Evolutionary conservation across 1,140 invertebrate species (phyloP).

Genomic region (Yoshiicerus persimilis): DNA sequence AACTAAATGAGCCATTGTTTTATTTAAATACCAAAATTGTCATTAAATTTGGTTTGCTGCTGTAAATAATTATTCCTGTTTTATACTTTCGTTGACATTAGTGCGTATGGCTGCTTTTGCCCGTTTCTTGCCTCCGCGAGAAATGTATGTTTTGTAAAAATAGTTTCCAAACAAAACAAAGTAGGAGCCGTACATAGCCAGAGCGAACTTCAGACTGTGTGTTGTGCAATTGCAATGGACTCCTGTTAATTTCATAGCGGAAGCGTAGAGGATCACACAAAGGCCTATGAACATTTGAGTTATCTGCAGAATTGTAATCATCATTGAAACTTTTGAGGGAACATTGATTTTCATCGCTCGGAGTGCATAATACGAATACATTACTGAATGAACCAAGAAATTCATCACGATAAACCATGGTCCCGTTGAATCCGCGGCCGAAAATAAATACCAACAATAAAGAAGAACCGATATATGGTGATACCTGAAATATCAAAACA

Average conservation of each 20-base stretch:
- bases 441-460: background rate
- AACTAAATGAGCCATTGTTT: too few relatives aligned
- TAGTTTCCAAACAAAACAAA: background rate
- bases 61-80: too few relatives aligned
- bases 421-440: background rate
- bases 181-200: background rate
- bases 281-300: conserved; percentile 58
- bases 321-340: conserved; percentile 54
- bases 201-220: background rate
- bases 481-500: background rate
- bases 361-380: conserved; percentile 10
- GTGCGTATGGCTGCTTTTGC: too few relatives aligned
- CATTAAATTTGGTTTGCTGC: too few relatives aligned
- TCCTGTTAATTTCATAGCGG: background rate
- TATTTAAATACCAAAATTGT: too few relatives aligned
- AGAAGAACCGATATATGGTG: background rate
- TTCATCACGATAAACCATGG: background rate
- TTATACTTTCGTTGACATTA: too few relatives aligned
- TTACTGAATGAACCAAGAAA: background rate
- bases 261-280: background rate
- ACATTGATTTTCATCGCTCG: background rate
- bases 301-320: conserved; percentile 60
- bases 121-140: background rate
- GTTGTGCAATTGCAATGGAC: background rate
- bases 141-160: background rate